phyloP scores from a whole-genome alignment of 2,888 invertebrate genomes.

The Sesia bembeciformis region DNA sequence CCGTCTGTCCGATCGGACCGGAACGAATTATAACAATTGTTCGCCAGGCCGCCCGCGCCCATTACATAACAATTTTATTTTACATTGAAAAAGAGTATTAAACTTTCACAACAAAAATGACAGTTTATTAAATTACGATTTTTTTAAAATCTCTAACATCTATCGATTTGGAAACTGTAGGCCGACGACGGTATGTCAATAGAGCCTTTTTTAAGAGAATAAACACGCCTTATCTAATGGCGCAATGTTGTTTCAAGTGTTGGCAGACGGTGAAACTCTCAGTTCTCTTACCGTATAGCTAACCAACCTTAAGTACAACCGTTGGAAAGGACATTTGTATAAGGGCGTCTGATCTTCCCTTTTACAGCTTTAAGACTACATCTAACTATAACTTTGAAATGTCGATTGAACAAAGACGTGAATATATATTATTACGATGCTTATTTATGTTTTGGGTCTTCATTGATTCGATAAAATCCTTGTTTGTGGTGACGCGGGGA shows the following conservation, averaged over 20 bases:
- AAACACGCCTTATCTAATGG: constrained; percentile 46
- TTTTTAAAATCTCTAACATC: no score
- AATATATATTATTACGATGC: neutral
- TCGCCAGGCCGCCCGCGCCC: constrained; percentile 7
- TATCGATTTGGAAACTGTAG: no score
- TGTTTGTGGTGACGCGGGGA: no score
- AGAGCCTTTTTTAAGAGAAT: constrained; percentile 14
- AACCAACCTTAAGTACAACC: constrained; percentile 2
- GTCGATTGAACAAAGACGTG: constrained; percentile 10
- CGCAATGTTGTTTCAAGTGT: constrained; percentile 45
- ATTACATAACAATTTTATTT: no score
- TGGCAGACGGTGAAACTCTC: constrained; percentile 11
- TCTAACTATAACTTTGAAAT: constrained; percentile 1
- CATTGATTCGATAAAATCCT: no score
- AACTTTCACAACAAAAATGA: no score
- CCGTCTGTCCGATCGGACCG: constrained; percentile 12
- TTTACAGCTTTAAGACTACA: constrained; percentile 5
- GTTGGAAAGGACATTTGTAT: constrained; percentile 4
- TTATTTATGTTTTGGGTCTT: no score
- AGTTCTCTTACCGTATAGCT: constrained; percentile 2
- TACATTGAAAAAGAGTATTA: no score
- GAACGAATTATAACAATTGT: constrained; percentile 39
- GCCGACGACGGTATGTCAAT: no score
- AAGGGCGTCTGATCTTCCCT: constrained; percentile 5
- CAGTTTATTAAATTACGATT: no score